Base-by-base conservation (phyloP, 1,140 invertebrate genomes). In the Protaetia brevitarsis region DNA sequence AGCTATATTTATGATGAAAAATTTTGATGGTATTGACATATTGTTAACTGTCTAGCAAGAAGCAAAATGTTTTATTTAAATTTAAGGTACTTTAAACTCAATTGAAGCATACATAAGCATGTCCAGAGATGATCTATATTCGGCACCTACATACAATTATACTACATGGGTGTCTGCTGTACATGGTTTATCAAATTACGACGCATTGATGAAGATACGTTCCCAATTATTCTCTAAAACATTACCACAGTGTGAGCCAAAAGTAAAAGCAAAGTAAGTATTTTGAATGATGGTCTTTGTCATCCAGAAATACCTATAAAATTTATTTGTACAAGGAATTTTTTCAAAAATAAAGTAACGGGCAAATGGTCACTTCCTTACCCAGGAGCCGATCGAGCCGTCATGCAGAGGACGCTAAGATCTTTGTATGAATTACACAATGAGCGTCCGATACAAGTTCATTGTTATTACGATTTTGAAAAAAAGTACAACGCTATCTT, bases 81-180 rank as follows among this genome's bases (percentile, higher is more conserved):
- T 78, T 78, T 51, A 72, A 87, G 87, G 88, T 13, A 84, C 87
- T 36, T 72, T 92, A 8, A 93, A 93, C 77, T 87, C 86, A 2
- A 85, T 94, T 45, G 91, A 94, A 77, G 86, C 85, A 5, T 95
- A 89, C 76, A 66, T 94, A 19, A 79, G 78, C 13, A 57, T 65
- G 7, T 74, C 74, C 65, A 61, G 71, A 30, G 78, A 78, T 66
- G 74, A 81, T 29, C 16, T 1, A 58, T 19, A 34, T 63, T 83
- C 8, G n/a, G 65, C 66, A 10, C 65, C 76, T 10, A 10, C 69
- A 4, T 34, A 90, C 1, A 88, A 95, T 79, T 90, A 86, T 75
- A 93, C 87, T 13, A 96, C 93, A 10, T 94, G 90, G 87, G 87
- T 93, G 71, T 93, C 91, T 0, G 84, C 88, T 0, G 83, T 96